These are phyloP conservation scores for Diorhabda carinulata DNA, from an alignment of 1,140 invertebrate genomes.

Conservation along the genomic window DNA sequence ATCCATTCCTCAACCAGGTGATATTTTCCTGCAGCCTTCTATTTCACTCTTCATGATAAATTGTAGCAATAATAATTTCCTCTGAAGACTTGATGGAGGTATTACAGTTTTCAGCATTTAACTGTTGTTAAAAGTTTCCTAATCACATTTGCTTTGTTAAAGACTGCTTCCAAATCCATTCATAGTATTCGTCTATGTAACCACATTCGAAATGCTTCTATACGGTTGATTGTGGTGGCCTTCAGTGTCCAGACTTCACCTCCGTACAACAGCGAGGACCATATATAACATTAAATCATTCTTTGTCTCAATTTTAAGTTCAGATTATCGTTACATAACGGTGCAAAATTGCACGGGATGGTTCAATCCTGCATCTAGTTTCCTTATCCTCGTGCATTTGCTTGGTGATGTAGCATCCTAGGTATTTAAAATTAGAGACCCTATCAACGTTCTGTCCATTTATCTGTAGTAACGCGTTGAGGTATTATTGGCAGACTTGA, in stretches of 20 bases:
- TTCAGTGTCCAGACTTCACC: not conserved
- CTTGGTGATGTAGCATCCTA: not conserved
- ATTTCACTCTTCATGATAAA: not conserved
- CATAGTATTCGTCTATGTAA: not conserved
- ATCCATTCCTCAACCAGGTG: not conserved
- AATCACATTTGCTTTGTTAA: not conserved
- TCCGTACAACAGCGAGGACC: not conserved
- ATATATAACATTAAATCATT: not conserved
- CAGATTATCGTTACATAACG: no score
- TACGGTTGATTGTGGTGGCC: not conserved
- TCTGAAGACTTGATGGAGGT: not conserved
- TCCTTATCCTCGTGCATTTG: not conserved
- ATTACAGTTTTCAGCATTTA: not conserved
- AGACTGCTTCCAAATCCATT: not conserved
- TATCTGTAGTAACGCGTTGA: no score
- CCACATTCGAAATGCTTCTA: not conserved
- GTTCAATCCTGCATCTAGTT: not conserved
- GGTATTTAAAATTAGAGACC: not conserved
- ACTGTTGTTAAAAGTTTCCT: not conserved
- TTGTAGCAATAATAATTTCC: not conserved
- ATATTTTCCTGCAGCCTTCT: not conserved
- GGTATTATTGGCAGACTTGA: no score
- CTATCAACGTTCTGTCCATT: not conserved
- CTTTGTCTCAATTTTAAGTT: not conserved
- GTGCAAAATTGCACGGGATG: not conserved